Percentiles rank a stretch among this genome's conserved stretches.
Evolutionary conservation across 2,113 vertebrate species (phyloP).

Genomic region (Menidia beryllina): DNA sequence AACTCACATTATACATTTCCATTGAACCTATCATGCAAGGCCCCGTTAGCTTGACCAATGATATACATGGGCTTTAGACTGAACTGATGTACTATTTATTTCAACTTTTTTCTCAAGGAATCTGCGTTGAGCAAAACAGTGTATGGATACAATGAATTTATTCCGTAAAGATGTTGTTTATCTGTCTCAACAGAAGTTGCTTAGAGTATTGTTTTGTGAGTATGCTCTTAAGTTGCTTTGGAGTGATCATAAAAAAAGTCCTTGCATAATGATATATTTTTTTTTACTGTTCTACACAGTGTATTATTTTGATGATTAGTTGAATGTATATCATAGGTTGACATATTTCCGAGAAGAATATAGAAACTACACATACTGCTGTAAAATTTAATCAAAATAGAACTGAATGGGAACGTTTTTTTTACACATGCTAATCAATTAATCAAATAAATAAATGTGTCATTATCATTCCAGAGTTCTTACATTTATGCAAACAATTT

Average conservation of each 20-base stretch:
- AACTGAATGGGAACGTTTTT: not conserved
- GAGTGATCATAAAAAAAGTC: constrained; percentile 20
- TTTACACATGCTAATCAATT: not conserved
- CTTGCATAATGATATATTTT: not conserved
- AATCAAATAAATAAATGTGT: not conserved
- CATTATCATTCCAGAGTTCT: not conserved
- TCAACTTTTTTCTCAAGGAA: constrained; percentile 1
- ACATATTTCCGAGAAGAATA: not conserved
- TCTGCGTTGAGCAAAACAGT: not conserved
- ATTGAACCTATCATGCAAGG: constrained; percentile 46
- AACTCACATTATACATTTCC: constrained; percentile 39
- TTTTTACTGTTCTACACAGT: not conserved
- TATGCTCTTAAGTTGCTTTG: constrained; percentile 11
- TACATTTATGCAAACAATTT: not conserved
- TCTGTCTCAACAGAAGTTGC: not conserved
- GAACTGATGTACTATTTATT: constrained; percentile 10
- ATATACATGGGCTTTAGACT: not conserved
- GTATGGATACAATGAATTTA: not conserved
- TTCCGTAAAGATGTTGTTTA: not conserved
- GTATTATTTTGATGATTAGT: not conserved
- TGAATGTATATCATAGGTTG: not conserved
- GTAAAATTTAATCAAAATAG: not conserved
- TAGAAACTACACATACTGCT: not conserved
- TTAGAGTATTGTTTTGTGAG: not conserved
- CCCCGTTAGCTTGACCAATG: constrained; percentile 16